Evolutionary conservation across 2,797 vertebrate genomes (phyloP).

Genomic region (Mycteria americana): DNA sequence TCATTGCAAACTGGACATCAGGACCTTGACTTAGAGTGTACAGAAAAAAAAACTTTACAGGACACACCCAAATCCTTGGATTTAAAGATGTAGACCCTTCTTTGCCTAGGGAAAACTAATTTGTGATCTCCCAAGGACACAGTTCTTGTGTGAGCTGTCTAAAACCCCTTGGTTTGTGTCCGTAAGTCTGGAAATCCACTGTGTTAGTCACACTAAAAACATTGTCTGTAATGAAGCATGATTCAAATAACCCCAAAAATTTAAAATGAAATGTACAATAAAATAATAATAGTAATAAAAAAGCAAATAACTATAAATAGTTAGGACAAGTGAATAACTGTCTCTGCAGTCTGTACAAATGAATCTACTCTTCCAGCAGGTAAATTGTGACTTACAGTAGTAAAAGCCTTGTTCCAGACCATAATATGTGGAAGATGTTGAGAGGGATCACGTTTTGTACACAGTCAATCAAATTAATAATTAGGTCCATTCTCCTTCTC

Average conservation of each 20-base stretch:
- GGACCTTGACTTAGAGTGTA: not conserved
- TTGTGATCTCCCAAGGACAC: not conserved
- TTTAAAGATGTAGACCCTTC: not conserved
- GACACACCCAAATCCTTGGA: not conserved
- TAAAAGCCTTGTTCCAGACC: not conserved
- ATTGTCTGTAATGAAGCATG: not conserved
- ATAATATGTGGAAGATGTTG: not conserved
- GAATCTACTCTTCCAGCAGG: not conserved
- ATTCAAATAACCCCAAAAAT: not conserved
- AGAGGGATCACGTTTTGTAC: not conserved
- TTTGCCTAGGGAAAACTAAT: not conserved
- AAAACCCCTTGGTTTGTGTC: not conserved
- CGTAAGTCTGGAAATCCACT: rapidly evolving
- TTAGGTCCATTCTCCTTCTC: slow-evolving; percentile 25
- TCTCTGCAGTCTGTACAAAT: not conserved
- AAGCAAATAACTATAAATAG: not conserved
- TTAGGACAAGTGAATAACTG: not conserved
- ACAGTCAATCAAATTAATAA: slow-evolving; percentile 34
- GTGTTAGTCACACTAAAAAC: not conserved
- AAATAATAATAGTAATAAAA: not conserved
- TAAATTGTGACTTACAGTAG: not conserved
- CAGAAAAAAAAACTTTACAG: not conserved
- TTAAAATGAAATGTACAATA: not conserved
- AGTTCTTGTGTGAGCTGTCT: not conserved
- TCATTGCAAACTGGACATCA: not conserved